Evolutionary conservation across 2,113 vertebrate species (phyloP).

Genomic region (Indicator indicator): DNA sequence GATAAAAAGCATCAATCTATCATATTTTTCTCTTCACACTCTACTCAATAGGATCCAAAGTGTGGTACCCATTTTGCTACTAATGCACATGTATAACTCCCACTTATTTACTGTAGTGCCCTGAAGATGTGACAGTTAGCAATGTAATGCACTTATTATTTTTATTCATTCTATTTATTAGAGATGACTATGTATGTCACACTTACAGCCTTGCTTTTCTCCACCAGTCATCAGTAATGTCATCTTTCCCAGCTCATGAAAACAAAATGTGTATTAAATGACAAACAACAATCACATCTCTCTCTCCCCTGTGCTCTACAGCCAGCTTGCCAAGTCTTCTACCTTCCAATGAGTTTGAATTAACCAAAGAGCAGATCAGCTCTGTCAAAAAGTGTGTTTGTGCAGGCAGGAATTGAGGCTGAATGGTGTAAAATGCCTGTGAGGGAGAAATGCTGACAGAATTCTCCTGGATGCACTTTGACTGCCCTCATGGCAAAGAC

Average conservation of each 20-base stretch:
- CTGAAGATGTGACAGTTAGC: constrained; percentile 60
- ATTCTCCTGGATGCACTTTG: not conserved
- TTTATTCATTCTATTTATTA: constrained; percentile 73
- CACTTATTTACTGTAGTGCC: constrained; percentile 64
- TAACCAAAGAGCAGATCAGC: not conserved
- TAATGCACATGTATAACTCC: constrained; percentile 65
- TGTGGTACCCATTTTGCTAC: constrained; percentile 39
- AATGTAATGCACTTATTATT: constrained; percentile 65
- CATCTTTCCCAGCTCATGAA: constrained; percentile 39
- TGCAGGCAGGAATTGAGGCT: not conserved
- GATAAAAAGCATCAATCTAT: constrained; percentile 70
- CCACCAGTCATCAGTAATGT: constrained; percentile 51
- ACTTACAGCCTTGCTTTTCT: constrained; percentile 43
- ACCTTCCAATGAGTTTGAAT: not conserved
- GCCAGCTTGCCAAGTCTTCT: not conserved
- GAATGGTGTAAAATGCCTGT: not conserved
- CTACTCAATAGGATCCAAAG: constrained; percentile 51
- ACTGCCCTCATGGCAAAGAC: not conserved
- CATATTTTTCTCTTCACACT: constrained; percentile 27
- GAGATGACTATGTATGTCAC: not conserved
- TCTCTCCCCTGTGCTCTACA: not conserved
- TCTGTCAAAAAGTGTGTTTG: not conserved
- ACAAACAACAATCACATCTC: constrained; percentile 17
- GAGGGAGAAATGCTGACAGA: not conserved
- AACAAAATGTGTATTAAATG: constrained; percentile 45